Evolutionary conservation across 1,140 invertebrate species (phyloP), one percentile per base, ranked within the genome.

Genomic region (Ctenoplectra terminalis): DNA sequence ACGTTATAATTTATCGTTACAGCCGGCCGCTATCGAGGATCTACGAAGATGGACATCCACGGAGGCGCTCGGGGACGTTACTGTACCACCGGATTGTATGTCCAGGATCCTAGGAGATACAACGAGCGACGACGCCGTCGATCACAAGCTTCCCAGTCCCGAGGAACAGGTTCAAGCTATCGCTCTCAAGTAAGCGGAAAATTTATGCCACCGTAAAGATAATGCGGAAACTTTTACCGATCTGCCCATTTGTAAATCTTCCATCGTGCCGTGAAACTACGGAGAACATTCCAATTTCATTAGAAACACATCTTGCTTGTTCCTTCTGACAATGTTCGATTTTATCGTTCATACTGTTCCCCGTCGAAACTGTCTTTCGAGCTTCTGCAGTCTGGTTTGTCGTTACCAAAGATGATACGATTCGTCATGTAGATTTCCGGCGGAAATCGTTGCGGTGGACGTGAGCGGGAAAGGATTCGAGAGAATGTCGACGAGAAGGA

Each of bases 361-460:
- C 60, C 34, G 13, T 61, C n/a, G n/a, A 15, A 34, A 34, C 20
- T 37, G 20, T 20, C 9, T 34, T 17, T 37, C 11, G 60, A 23
- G 20, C 5, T 7, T 20, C 43, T 23, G 7, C 37, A 7, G 29
- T 34, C 23, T 61, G 2, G 1, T 23, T 4, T 34, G 0, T 60
- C 8, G 23, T 23, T 40, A 5, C 6, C 43, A n/a, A 61, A 1
- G 17, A 2, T 37, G 15, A 56, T 56, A 46, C 17, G 23, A 37
- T 48, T 67, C 40, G 50, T 66, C 48, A 61, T 13, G 90, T 92
- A 97, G 97, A 94, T 98, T 98, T 94, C 97, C 97, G 31, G 96
- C 97, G 48, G 96, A 98, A 95, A 93, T 98, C 79, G 97, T 99
- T 20, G 95, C 96, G 60, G 98, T 99, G 74, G 98, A 99, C 92